Evolutionary conservation across 2,888 invertebrate genomes (phyloP), one percentile per base, ranked within the genome.

Genomic region (Caenorhabditis virilis): DNA sequence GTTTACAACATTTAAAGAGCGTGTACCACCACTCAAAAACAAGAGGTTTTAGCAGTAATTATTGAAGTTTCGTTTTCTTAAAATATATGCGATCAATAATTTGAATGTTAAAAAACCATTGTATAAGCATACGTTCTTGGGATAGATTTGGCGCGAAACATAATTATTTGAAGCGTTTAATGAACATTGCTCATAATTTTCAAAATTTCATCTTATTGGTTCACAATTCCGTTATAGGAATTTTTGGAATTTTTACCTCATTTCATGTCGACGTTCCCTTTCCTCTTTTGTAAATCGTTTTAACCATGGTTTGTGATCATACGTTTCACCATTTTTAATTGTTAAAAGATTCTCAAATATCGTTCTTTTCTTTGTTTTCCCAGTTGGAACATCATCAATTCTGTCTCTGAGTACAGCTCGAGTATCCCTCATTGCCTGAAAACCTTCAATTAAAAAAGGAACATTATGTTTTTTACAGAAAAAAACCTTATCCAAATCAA

Each of bases 401-500:
- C 51, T 61, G 9, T 55, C 43, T 16, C 61, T 30, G 9, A 61
- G 30, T 11, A 38, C 35, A 7, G 45, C 15, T 18, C 61, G 33
- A 4, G 61, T 61, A 25, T 61, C 61, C 16, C 61, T 26, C 61
- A 61, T 61, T 9, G 61, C 43, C 43, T 45, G 7, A 23, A 45
- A 27, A 7, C 20, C 20, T 39, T 39, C n/a, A n/a, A n/a, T n/a
- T n/a, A n/a, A n/a, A n/a, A n/a, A n/a, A n/a, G n/a, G n/a, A n/a
- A n/a, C n/a, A n/a, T n/a, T n/a, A n/a, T n/a, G n/a, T n/a, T n/a
- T n/a, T n/a, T n/a, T n/a, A n/a, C n/a, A n/a, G n/a, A n/a, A n/a
- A n/a, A n/a, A 41, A 20, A 45, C 61, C 13, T 61, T 61, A 27
- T 61, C 61, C 16, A 61, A 23, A 30, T 61, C 61, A 7, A 61